These are phyloP conservation scores for Drosophila niveifrons DNA, from an alignment of 2,888 invertebrate genomes.

Conservation along the genomic window DNA sequence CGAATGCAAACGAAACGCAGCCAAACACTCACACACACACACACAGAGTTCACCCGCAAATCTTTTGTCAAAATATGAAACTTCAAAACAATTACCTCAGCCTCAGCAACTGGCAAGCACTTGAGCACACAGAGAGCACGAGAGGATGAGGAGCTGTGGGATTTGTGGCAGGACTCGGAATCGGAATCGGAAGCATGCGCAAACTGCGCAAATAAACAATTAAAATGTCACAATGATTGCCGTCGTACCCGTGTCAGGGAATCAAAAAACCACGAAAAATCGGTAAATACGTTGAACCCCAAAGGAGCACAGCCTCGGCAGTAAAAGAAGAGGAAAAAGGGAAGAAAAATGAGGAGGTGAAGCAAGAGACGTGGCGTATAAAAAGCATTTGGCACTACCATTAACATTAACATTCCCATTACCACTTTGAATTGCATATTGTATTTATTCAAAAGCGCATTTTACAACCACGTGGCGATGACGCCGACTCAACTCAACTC, in stretches of 20 bases:
- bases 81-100: slow-evolving; percentile 65
- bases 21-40: slow-evolving; percentile 30
- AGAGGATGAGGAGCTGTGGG: slow-evolving; percentile 24
- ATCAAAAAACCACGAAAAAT: slow-evolving; percentile 79
- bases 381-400: slow-evolving; percentile 31
- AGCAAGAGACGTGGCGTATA: slow-evolving; percentile 11
- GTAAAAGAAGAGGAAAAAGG: not conserved
- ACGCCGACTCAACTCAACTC: slow-evolving; percentile 39
- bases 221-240: slow-evolving; percentile 82
- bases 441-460: slow-evolving; percentile 77
- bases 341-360: not conserved
- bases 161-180: slow-evolving; percentile 20
- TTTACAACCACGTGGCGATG: slow-evolving; percentile 60
- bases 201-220: slow-evolving; percentile 79
- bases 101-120: slow-evolving; percentile 54
- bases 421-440: slow-evolving; percentile 48
- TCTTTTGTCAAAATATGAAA: slow-evolving; percentile 71
- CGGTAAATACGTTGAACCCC: slow-evolving; percentile 69
- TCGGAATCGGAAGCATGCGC: slow-evolving; percentile 35
- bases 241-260: slow-evolving; percentile 80
- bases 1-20: slow-evolving; percentile 19
- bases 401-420: not conserved
- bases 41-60: slow-evolving; percentile 67
- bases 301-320: slow-evolving; percentile 30
- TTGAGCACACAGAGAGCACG: slow-evolving; percentile 50